Evolutionary conservation across 2,113 vertebrate genomes (phyloP).

Genomic region (Pteronura brasiliensis): DNA sequence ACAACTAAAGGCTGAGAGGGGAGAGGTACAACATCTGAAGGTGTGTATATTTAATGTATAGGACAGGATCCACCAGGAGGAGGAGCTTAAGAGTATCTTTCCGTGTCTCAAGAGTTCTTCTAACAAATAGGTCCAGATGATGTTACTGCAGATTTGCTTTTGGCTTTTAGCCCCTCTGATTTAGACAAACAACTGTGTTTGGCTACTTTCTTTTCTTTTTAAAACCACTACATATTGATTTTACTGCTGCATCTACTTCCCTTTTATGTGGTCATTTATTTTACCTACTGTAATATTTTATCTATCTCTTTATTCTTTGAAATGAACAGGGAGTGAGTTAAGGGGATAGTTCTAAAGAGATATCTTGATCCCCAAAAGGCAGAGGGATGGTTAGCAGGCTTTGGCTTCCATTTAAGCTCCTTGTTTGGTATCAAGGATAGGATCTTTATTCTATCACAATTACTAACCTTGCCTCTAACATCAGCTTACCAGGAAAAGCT

Average conservation of each 20-base stretch:
- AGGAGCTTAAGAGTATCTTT: background rate
- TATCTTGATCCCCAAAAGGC: background rate
- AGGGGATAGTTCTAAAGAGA: background rate
- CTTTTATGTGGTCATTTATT: background rate
- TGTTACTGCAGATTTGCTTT: background rate
- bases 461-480: conserved; percentile 14
- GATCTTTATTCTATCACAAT: background rate
- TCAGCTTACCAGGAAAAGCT: background rate
- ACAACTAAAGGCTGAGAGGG: background rate
- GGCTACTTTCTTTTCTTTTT: background rate
- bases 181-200: background rate
- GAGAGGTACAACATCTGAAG: background rate
- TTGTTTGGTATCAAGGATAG: background rate
- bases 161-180: background rate
- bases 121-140: background rate
- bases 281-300: background rate
- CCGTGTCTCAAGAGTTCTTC: background rate
- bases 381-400: background rate
- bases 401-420: background rate
- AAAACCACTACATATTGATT: background rate
- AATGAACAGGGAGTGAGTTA: background rate
- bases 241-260: background rate
- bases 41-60: background rate
- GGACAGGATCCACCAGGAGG: background rate
- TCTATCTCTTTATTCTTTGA: conserved; percentile 8